Percentiles rank a stretch among this genome's conserved stretches.
Evolutionary conservation across 2,797 vertebrate species (phyloP).

Genomic region (Sciurus vulgaris): DNA sequence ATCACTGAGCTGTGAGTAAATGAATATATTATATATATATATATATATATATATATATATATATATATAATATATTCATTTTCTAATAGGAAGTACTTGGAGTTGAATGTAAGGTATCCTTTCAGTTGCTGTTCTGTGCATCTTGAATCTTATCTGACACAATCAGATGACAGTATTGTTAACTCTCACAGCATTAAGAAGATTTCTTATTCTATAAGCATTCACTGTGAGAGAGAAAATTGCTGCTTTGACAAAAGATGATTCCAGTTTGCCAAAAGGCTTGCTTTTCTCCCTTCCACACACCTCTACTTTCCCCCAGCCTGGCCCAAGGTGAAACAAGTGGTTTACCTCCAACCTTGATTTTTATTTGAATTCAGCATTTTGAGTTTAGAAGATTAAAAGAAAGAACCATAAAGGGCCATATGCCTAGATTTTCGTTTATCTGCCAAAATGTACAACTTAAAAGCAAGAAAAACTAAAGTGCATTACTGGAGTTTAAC

Average conservation of each 20-base stretch:
- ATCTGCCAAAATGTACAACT: slow-evolving; percentile 59
- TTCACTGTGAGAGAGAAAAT: slow-evolving; percentile 75
- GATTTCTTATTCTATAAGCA: slow-evolving; percentile 64
- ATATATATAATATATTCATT: not conserved
- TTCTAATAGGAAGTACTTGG: slow-evolving; percentile 63
- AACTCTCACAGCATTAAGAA: slow-evolving; percentile 71
- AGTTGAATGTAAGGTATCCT: slow-evolving; percentile 61
- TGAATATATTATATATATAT: not conserved
- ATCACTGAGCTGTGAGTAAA: slow-evolving; percentile 53
- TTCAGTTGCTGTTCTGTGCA: slow-evolving; percentile 74
- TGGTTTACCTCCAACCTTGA: slow-evolving; percentile 56
- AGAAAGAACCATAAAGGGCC: slow-evolving; percentile 55
- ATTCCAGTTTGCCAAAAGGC: slow-evolving; percentile 79
- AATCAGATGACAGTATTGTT: slow-evolving; percentile 77
- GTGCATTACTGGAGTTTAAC: slow-evolving; percentile 51
- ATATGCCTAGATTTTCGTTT: slow-evolving; percentile 46
- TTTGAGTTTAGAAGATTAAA: slow-evolving; percentile 66
- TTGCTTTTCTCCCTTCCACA: slow-evolving; percentile 59
- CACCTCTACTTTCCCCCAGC: slow-evolving; percentile 49
- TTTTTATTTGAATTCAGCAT: slow-evolving; percentile 63
- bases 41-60: not conserved
- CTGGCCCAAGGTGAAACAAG: slow-evolving; percentile 55
- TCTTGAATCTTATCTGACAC: slow-evolving; percentile 61
- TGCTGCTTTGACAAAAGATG: slow-evolving; percentile 71
- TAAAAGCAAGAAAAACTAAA: slow-evolving; percentile 55